Evolutionary conservation across 2,797 vertebrate species (phyloP).

Genomic region (Megalops cyprinoides): DNA sequence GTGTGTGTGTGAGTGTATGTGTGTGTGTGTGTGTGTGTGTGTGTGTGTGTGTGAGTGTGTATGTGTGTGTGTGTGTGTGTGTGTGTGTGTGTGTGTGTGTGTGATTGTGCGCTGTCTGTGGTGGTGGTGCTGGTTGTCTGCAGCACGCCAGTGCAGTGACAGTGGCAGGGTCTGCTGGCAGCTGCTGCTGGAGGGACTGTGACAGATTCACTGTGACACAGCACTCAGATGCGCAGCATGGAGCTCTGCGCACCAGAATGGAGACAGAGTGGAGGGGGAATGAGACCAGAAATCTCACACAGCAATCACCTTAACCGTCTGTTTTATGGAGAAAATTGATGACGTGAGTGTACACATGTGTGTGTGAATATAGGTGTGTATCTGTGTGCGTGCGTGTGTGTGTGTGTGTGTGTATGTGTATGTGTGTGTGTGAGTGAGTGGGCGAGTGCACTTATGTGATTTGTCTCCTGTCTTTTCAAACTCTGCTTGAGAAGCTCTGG

Average conservation of each 20-base stretch:
- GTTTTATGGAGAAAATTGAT: not conserved
- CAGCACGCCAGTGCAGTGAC: not conserved
- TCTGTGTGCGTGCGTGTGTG: conserved; percentile 6
- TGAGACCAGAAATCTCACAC: not conserved
- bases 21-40: not conserved
- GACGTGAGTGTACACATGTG: not conserved
- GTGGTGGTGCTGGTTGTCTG: not conserved
- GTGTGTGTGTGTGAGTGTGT: not conserved
- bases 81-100: conserved; percentile 4
- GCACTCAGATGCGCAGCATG: not conserved
- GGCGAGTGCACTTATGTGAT: conserved; percentile 37
- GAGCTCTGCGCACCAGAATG: not conserved
- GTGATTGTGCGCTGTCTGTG: not conserved
- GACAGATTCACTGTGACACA: conserved; percentile 25
- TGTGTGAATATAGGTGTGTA: not conserved
- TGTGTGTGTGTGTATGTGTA: conserved; percentile 5
- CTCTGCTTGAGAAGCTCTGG: conserved; percentile 42
- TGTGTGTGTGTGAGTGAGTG: conserved; percentile 20
- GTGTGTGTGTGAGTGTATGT: not conserved
- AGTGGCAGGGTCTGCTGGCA: not conserved
- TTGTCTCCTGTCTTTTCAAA: conserved; percentile 44
- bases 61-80: not conserved
- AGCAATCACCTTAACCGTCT: not conserved
- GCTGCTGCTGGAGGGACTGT: not conserved
- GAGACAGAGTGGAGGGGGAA: not conserved